These are phyloP conservation scores for Hyperoodon ampullatus DNA, from an alignment of 2,113 vertebrate species.

Conservation along the genomic window DNA sequence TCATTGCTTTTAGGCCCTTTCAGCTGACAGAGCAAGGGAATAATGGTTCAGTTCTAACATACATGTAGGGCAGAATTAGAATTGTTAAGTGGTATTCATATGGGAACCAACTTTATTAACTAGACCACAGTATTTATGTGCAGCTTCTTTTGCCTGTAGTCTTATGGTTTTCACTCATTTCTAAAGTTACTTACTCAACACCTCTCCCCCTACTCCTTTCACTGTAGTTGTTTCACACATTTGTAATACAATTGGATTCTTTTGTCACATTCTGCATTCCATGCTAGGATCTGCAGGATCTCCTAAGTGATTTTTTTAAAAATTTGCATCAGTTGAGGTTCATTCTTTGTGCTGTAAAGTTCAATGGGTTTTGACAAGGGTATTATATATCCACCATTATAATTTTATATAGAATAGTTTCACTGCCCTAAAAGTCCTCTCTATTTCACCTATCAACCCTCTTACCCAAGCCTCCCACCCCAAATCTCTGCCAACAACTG, in stretches of 20 bases:
- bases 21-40: not conserved
- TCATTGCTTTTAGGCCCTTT: not conserved
- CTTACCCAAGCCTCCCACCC: not conserved
- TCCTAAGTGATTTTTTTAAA: not conserved
- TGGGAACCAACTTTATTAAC: not conserved
- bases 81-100: not conserved
- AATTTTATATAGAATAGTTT: not conserved
- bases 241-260: not conserved
- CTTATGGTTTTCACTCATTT: not conserved
- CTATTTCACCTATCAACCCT: too few species aligned
- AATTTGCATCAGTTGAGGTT: not conserved
- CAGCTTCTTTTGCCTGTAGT: slow-evolving; percentile 1
- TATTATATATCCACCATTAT: not conserved
- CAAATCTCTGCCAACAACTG: not conserved
- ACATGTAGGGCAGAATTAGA: not conserved
- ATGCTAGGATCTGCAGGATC: not conserved
- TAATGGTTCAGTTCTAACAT: not conserved
- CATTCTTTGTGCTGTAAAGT: not conserved
- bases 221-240: not conserved
- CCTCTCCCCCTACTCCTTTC: not conserved
- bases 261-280: not conserved
- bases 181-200: not conserved
- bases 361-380: not conserved
- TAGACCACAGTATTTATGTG: not conserved
- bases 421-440: not conserved